Conservation (phyloP, 2,888 invertebrate genomes). For the Disparrhopalites patrizii region DNA sequence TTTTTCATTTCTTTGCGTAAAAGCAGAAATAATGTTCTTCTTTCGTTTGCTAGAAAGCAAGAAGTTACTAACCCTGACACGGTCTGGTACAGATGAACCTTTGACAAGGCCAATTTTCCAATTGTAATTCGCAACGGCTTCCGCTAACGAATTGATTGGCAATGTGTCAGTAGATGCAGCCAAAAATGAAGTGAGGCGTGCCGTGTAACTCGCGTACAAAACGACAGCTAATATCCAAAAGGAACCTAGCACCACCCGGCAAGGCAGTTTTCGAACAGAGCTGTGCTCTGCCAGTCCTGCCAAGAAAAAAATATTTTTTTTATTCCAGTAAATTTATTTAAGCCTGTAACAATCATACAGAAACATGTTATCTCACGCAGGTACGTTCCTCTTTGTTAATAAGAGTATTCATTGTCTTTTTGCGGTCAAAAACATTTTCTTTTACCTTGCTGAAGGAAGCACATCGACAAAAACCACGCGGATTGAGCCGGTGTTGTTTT, state of each 20-base stretch:
- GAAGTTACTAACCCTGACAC: conserved; percentile 38
- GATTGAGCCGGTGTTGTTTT: conserved; percentile 33
- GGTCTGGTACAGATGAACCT: conserved; percentile 42
- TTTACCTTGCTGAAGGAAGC: conserved; percentile 44
- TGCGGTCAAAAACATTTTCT: neutral
- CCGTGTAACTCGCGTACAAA: conserved; percentile 43
- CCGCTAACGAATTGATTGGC: conserved; percentile 39
- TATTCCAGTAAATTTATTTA: neutral
- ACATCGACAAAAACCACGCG: conserved; percentile 40
- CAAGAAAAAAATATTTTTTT: neutral
- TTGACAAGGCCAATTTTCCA: conserved; percentile 44
- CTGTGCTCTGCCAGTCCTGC: conserved; percentile 42
- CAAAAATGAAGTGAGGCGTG: conserved; percentile 42
- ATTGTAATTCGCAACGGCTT: conserved; percentile 35
- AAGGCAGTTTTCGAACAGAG: conserved; percentile 35
- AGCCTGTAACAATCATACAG: neutral
- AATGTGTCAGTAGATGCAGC: conserved; percentile 38
- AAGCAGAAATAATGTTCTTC: too few relatives aligned
- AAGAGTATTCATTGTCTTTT: neutral
- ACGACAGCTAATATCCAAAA: conserved; percentile 46
- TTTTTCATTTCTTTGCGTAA: too few relatives aligned
- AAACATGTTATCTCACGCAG: neutral
- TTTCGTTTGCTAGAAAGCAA: neutral
- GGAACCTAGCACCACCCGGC: conserved; percentile 38
- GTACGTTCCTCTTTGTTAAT: neutral